Evolutionary conservation across 2,113 vertebrate genomes (phyloP).

Genomic region (Dipodomys ordii): DNA sequence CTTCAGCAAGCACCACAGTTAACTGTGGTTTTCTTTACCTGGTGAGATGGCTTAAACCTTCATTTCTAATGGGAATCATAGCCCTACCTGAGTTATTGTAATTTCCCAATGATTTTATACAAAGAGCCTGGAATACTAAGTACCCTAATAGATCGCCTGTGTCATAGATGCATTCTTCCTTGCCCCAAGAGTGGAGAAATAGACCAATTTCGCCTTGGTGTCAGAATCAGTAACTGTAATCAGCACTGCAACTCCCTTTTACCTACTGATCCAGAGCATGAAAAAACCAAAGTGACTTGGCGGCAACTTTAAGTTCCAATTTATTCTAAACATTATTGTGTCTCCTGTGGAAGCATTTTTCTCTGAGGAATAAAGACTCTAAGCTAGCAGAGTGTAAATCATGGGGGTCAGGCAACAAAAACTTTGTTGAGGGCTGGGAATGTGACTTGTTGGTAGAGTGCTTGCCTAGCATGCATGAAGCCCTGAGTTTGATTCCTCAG

Average conservation of each 20-base stretch:
- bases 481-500: no score
- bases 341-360: background rate
- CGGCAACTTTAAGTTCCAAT: background rate
- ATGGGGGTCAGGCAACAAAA: background rate
- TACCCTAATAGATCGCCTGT: background rate
- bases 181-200: background rate
- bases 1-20: background rate
- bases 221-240: background rate
- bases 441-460: no score
- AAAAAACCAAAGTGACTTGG: background rate
- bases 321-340: background rate
- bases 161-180: background rate
- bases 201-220: background rate
- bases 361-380: background rate
- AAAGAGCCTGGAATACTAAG: background rate
- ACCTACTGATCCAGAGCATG: background rate
- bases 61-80: background rate
- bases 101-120: background rate
- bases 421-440: no score
- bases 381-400: background rate
- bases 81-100: background rate
- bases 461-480: no score
- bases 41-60: background rate
- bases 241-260: background rate
- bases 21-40: background rate